Conservation (phyloP, 2,113 vertebrate genomes). For the Orcinus orca region DNA sequence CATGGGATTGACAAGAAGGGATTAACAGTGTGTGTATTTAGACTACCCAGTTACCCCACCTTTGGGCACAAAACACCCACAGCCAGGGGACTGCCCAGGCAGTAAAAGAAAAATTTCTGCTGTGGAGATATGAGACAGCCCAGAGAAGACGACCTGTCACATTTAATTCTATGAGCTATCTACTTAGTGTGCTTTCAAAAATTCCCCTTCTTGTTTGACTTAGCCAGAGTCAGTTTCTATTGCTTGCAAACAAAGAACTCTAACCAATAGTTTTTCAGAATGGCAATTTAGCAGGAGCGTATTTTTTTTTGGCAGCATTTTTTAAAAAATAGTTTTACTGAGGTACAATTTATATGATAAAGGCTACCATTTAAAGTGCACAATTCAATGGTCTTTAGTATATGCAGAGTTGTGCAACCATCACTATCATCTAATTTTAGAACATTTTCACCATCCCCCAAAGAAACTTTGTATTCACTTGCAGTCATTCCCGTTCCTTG, state of each 20-base stretch:
- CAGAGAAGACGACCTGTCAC: not conserved
- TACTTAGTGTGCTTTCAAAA: not conserved
- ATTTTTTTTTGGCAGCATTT: not conserved
- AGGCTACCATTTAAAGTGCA: not conserved
- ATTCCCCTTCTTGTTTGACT: not conserved
- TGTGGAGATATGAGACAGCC: not conserved
- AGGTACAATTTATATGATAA: not conserved
- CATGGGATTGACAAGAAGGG: not conserved
- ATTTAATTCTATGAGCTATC: not conserved
- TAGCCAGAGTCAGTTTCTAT: not conserved
- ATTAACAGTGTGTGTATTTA: not conserved
- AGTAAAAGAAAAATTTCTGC: not conserved
- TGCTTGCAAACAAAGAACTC: not conserved
- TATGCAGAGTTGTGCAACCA: not conserved
- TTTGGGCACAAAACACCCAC: not conserved
- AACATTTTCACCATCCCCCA: not conserved
- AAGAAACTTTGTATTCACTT: not conserved
- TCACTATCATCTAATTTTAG: not conserved
- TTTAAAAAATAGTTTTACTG: not conserved
- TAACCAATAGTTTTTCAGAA: not conserved
- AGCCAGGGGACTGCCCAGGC: not conserved
- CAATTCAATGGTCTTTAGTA: not conserved
- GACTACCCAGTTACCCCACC: not conserved
- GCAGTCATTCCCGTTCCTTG: not conserved
- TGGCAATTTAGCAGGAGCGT: not conserved